These are phyloP conservation scores for Sarcophaga rosellei DNA, from an alignment of 2,888 invertebrate species.

Conservation along the genomic window DNA sequence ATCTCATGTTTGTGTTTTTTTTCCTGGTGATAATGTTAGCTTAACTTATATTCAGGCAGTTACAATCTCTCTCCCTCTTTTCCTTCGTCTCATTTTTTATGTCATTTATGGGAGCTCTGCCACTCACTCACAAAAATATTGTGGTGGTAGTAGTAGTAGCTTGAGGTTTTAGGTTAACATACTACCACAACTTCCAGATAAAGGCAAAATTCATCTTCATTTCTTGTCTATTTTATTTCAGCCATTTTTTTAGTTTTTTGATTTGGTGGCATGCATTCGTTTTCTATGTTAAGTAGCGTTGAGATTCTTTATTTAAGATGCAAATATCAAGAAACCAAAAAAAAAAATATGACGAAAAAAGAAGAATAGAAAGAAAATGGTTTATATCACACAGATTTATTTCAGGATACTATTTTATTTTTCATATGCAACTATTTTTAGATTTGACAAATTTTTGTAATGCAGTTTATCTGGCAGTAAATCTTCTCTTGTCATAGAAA, in stretches of 20 bases:
- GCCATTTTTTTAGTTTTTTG: neutral
- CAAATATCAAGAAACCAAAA: slow-evolving; percentile 37
- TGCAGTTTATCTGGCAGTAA: slow-evolving; percentile 64
- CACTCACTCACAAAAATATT: neutral
- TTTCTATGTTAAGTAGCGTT: slow-evolving; percentile 67
- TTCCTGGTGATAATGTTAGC: slow-evolving; percentile 34
- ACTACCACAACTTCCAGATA: slow-evolving; percentile 23
- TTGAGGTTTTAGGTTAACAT: slow-evolving; percentile 68
- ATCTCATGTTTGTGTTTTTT: slow-evolving; percentile 10
- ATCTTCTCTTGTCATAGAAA: slow-evolving; percentile 65
- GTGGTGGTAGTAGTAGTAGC: slow-evolving; percentile 10
- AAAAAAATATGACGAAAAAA: slow-evolving; percentile 15
- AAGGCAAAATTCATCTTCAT: slow-evolving; percentile 46
- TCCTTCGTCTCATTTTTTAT: neutral
- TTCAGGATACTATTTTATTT: slow-evolving; percentile 43
- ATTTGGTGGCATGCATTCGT: neutral
- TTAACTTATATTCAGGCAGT: slow-evolving; percentile 41
- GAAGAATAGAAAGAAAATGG: neutral
- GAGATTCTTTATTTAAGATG: slow-evolving; percentile 60
- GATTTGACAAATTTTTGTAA: slow-evolving; percentile 68
- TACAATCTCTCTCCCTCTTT: neutral
- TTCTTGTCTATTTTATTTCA: slow-evolving; percentile 45
- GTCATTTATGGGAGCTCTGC: neutral
- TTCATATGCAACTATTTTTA: slow-evolving; percentile 62
- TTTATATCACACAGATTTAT: no score